Conservation (phyloP, 2,888 invertebrate species). For the Platycheirus albimanus region DNA sequence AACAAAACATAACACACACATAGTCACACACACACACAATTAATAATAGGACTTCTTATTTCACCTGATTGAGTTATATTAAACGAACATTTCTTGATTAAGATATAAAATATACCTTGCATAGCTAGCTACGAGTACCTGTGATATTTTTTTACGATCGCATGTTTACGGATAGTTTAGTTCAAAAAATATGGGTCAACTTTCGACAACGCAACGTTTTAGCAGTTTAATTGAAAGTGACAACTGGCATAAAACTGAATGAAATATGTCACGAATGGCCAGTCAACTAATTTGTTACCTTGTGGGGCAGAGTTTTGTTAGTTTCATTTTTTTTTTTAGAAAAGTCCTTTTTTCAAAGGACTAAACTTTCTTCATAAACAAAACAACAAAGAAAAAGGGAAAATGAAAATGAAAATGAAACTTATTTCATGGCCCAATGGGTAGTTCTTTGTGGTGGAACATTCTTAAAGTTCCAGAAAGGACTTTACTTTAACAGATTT, state of each 20-base stretch:
- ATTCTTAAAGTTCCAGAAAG: neutral
- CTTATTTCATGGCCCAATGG: neutral
- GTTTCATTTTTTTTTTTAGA: conserved; percentile 1
- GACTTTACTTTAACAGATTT: no score
- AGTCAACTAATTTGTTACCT: conserved; percentile 4
- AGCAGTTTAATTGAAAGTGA: conserved; percentile 31
- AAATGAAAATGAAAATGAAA: no score
- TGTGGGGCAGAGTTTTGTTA: neutral
- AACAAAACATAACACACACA: neutral
- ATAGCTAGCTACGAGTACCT: no score
- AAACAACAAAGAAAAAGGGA: neutral
- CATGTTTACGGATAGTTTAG: conserved; percentile 32
- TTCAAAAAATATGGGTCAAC: conserved; percentile 40
- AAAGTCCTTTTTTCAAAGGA: conserved; percentile 7
- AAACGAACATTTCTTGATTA: conserved; percentile 1
- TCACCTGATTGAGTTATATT: conserved; percentile 18
- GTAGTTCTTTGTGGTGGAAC: neutral
- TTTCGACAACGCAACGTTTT: conserved; percentile 11
- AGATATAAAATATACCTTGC: neutral
- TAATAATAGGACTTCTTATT: neutral
- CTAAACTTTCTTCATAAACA: neutral
- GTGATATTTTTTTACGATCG: conserved; percentile 16
- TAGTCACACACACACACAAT: neutral
- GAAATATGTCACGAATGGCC: conserved; percentile 15
- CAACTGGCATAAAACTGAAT: conserved; percentile 14